phyloP scores from a whole-genome alignment of 2,113 vertebrate genomes.

The Pituophis catenifer region DNA sequence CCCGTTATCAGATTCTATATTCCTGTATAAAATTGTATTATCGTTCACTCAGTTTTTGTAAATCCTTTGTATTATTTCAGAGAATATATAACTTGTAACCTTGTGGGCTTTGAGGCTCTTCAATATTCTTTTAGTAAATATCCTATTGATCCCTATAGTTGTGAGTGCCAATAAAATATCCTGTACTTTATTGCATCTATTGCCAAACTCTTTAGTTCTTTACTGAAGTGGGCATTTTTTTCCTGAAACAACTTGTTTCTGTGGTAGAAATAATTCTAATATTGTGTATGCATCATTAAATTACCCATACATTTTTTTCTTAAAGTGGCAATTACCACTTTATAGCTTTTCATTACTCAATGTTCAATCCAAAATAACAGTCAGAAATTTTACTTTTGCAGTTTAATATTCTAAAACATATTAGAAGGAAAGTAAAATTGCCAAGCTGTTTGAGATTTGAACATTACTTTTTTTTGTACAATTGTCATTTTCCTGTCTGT shows the following conservation, averaged over 20 bases:
- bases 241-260: background rate
- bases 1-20: background rate
- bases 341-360: background rate
- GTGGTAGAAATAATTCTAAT: background rate
- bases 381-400: background rate
- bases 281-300: background rate
- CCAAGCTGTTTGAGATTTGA: background rate
- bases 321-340: background rate
- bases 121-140: background rate
- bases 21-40: background rate
- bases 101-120: background rate
- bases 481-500: background rate
- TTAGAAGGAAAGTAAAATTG: conserved; percentile 5
- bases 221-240: background rate
- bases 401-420: background rate
- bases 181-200: background rate
- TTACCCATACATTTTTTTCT: background rate
- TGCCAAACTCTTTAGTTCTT: background rate
- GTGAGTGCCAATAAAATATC: background rate
- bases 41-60: background rate
- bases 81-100: background rate
- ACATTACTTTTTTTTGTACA: background rate
- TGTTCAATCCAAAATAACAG: background rate
- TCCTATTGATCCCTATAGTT: background rate
- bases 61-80: background rate